These are phyloP conservation scores for Cydia fagiglandana DNA, from an alignment of 1,140 invertebrate genomes.

Conservation along the genomic window DNA sequence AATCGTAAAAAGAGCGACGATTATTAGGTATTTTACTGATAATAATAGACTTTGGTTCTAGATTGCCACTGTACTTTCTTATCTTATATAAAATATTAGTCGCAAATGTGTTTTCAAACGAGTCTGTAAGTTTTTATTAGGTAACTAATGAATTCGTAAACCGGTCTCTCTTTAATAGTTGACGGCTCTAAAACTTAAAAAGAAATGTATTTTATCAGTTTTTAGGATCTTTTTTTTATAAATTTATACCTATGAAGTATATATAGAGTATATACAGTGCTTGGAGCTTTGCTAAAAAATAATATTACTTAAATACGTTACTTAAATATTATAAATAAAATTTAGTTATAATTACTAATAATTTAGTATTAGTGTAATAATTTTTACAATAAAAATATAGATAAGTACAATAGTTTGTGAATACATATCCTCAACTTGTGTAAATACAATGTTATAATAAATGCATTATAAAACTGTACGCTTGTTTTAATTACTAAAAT, in stretches of 20 bases:
- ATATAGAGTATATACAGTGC: neutral
- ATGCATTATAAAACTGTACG: conserved; percentile 26
- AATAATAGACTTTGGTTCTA: no score
- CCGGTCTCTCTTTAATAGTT: no score
- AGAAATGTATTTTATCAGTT: no score
- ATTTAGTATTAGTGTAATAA: conserved; percentile 30
- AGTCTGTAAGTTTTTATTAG: no score
- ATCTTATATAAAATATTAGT: no score
- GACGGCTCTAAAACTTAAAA: no score
- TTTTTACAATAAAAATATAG: conserved; percentile 31
- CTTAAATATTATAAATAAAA: conserved; percentile 32
- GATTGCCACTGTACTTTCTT: no score
- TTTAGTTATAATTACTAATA: neutral
- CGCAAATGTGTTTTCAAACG: no score
- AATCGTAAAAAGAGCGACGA: no score
- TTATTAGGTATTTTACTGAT: no score
- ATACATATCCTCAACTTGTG: conserved; percentile 54
- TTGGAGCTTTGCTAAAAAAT: conserved; percentile 1
- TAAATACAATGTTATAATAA: conserved; percentile 49
- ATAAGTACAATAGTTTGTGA: conserved; percentile 45
- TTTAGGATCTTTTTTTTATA: no score
- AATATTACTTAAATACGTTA: conserved; percentile 29
- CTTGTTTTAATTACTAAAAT: conserved; percentile 17
- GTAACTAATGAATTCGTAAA: no score
- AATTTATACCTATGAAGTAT: neutral